Conservation (phyloP, 2,113 vertebrate species). For the Mormoops blainvillei region DNA sequence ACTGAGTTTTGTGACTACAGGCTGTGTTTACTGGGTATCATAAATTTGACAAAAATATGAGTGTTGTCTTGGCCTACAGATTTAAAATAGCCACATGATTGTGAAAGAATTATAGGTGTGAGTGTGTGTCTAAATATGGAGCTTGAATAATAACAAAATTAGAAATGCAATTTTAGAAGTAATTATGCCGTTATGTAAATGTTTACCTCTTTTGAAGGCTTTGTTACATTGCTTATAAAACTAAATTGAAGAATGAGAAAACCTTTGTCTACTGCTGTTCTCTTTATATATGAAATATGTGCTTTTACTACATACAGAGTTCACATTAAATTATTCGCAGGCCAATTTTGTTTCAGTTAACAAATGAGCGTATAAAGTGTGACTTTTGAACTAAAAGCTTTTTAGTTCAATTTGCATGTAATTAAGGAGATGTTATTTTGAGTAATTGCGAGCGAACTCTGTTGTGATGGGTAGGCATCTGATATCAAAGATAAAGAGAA, state of each 20-base stretch:
- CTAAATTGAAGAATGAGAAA: conserved; percentile 43
- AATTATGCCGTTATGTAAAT: conserved; percentile 45
- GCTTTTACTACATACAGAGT: conserved; percentile 60
- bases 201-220: conserved; percentile 58
- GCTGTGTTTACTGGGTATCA: not conserved
- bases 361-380: conserved; percentile 34
- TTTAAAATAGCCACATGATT: conserved; percentile 41
- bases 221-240: conserved; percentile 51
- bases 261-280: conserved; percentile 50
- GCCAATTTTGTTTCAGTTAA: conserved; percentile 64
- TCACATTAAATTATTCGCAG: conserved; percentile 58
- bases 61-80: not conserved
- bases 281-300: conserved; percentile 69
- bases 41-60: not conserved
- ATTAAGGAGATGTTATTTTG: no score
- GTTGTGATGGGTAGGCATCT: not conserved
- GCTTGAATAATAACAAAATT: conserved; percentile 15
- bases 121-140: conserved; percentile 11
- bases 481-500: conserved; percentile 1
- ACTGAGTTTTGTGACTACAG: not conserved
- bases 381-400: not conserved
- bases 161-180: conserved; percentile 48
- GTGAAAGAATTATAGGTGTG: conserved; percentile 14
- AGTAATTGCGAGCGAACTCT: not conserved
- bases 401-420: no score